Base-by-base conservation (phyloP, 2,797 vertebrate species). In the Sebastes umbrosus region DNA sequence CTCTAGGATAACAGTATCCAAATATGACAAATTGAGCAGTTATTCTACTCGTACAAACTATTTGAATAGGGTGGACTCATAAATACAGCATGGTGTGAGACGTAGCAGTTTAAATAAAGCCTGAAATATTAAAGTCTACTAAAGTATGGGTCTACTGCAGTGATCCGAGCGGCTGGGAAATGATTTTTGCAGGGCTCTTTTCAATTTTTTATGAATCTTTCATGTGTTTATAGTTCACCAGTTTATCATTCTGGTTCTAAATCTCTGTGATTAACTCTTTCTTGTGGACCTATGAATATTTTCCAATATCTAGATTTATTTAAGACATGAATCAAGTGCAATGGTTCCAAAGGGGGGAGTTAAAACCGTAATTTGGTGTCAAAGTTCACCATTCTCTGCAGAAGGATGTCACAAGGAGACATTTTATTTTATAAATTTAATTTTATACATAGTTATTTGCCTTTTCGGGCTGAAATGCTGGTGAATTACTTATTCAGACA, bases 141-240 rank as follows among this genome's bases (percentile, higher is more conserved):
- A 36, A 64, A 64, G 68, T 18, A 13, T 22, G 59, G 43, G 20
- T 70, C 27, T 52, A 22, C 52, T 63, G 70, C 68, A 25, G 75
- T 34, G 4, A 79, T 84, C 69, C 27, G 20, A 66, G 80, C 13
- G 2, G 57, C 80, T 77, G 64, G 72, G 64, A 70, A 74, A 87
- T 73, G 0, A 0, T 72, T 82, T 83, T 79, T 77, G 13, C 59
- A 29, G n/a, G 31, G 31, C 52, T 73, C 29, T 58, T 75, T 84
- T 78, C 7, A 70, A 73, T 82, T 79, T 81, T 84, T 75, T 83
- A 82, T 85, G 46, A 39, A 62, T 81, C 10, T 73, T 34, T 86
- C 69, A 69, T 84, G 66, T 83, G 73, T 83, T 87, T 79, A 74
- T 22, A 43, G 67, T 79, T 84, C 16, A 50, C 58, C 60, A 69